A percentile compares a stretch with the other conserved stretches of the same genome.
phyloP scores from a whole-genome alignment of 2,113 vertebrate genomes.

The Neogale vison region DNA sequence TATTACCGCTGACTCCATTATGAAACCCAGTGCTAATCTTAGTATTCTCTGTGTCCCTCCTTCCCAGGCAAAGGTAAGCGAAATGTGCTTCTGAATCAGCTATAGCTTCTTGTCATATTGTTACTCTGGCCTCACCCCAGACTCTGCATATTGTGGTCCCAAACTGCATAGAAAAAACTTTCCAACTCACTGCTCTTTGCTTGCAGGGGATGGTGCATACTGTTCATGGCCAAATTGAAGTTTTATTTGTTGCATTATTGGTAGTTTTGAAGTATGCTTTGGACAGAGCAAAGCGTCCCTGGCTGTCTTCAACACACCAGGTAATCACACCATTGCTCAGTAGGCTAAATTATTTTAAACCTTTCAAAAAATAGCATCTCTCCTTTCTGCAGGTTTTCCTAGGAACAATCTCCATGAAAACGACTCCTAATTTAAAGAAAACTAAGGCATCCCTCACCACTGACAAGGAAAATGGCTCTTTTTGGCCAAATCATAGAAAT shows the following conservation, averaged over 20 bases:
- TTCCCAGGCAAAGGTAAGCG: not conserved
- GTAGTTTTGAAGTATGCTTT: slow-evolving; percentile 68
- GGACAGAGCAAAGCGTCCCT: slow-evolving; percentile 53
- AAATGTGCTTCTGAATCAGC: not conserved
- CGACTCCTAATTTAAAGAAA: slow-evolving; percentile 80
- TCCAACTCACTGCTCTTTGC: slow-evolving; percentile 35
- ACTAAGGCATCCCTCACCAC: slow-evolving; percentile 64
- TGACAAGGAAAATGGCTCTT: slow-evolving; percentile 78
- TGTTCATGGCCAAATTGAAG: slow-evolving; percentile 50
- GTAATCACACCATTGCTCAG: slow-evolving; percentile 71
- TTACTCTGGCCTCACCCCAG: not conserved
- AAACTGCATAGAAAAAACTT: slow-evolving; percentile 42
- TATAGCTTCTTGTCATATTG: not conserved
- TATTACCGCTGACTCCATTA: not conserved
- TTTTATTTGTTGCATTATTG: slow-evolving; percentile 68
- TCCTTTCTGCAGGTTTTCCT: slow-evolving; percentile 70
- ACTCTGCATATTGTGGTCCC: slow-evolving; percentile 28
- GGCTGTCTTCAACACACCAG: slow-evolving; percentile 48
- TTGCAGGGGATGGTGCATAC: slow-evolving; percentile 9
- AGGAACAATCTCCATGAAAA: slow-evolving; percentile 80
- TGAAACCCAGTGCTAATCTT: not conserved
- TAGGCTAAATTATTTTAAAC: slow-evolving; percentile 77
- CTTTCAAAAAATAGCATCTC: slow-evolving; percentile 56
- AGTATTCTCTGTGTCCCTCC: not conserved
- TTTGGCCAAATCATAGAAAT: slow-evolving; percentile 83